Evolutionary conservation across 2,888 invertebrate genomes (phyloP).

Genomic region (Dugesia japonica): DNA sequence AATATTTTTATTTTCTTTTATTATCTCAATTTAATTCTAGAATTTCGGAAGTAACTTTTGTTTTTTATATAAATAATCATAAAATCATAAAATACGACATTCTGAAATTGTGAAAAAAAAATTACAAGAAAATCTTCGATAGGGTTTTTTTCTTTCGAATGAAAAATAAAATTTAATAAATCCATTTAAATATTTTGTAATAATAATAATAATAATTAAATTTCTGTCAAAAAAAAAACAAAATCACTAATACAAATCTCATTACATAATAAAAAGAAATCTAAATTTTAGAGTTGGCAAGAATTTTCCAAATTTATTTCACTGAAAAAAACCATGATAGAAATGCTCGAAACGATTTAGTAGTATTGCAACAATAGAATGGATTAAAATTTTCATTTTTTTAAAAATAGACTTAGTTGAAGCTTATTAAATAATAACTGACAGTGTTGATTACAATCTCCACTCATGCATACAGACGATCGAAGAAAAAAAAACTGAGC

Average conservation of each 20-base stretch:
- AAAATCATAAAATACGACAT: no score
- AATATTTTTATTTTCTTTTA: background rate
- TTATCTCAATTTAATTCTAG: background rate
- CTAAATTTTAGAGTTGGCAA: slow-evolving; percentile 8
- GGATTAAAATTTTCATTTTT: background rate
- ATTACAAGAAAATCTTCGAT: background rate
- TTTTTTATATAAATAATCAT: no score
- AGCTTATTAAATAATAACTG: background rate
- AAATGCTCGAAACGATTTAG: background rate
- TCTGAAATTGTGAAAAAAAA: background rate
- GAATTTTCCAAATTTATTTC: background rate
- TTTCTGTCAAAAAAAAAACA: background rate
- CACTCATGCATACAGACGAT: background rate
- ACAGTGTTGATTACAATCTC: background rate
- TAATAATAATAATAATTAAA: background rate
- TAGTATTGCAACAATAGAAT: background rate
- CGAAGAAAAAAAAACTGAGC: background rate
- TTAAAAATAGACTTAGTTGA: background rate
- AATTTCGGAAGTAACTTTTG: background rate
- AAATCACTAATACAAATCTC: slow-evolving; percentile 9
- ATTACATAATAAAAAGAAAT: background rate
- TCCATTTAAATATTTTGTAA: background rate
- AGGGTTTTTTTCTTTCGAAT: background rate
- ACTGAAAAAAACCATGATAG: background rate
- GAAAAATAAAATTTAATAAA: no score